Base-by-base conservation (phyloP, 2,888 invertebrate genomes). In the Cerceris ruficornis region DNA sequence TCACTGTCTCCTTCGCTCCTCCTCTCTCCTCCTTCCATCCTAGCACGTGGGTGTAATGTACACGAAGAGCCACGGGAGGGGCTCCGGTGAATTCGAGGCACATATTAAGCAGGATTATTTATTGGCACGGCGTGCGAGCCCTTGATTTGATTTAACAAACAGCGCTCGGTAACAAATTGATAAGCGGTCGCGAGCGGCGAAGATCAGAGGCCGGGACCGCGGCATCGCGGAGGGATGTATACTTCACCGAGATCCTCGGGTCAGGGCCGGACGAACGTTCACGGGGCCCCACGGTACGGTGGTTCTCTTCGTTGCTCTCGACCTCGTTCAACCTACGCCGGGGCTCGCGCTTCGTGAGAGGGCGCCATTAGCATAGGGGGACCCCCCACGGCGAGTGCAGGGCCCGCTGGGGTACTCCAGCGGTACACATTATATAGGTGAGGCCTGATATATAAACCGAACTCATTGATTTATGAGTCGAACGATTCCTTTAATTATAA, bases 401-500 rank as follows among this genome's bases (percentile, higher is more conserved):
- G 83, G 86, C 88, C 86, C 87, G 79, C 74, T 82, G 77, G 72
- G 81, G 86, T 77, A 82, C 86, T 86, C 73, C 86, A 81, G 85
- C 88, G 88, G 85, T 89, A 88, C 89, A 89, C 87, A 88, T 90
- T 90, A 90, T 88, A 90, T 88, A 90, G 86, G 86, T 81, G 83
- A 85, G 88, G 85, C 82, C 89, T 92, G 91, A 92, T 92, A 92
- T 92, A 92, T 91, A 92, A 92, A 92, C 91, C 90, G 87, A 89
- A 81, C 82, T 83, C 89, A 90, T 90, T 92, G 92, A 92, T 92
- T 92, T 92, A 92, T 92, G 89, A 86, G 87, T 88, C 90, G 88
- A 89, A 88, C 89, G 89, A 91, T 92, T 90, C 91, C 90, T 92
- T 92, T 92, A 92, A 92, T 92, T 92, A 92, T 92, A 92, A 92